phyloP scores from a whole-genome alignment of 2,888 invertebrate species.

The Lomographa bimaculata region DNA sequence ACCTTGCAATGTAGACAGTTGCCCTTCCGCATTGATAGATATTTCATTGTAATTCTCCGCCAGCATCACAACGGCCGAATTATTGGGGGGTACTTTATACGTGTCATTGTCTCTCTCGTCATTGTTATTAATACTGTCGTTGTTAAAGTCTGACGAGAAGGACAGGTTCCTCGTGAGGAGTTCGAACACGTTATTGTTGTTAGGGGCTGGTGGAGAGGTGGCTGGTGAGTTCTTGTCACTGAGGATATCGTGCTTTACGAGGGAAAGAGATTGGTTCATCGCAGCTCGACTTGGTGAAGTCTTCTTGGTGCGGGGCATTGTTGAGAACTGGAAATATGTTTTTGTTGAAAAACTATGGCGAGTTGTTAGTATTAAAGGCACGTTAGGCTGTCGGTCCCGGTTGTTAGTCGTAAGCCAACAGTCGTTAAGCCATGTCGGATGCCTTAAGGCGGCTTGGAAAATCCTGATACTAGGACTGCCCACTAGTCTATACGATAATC shows the following conservation, averaged over 20 bases:
- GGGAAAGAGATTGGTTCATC: constrained; percentile 67
- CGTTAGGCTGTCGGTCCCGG: no score
- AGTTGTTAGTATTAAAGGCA: no score
- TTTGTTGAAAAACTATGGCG: constrained; percentile 1
- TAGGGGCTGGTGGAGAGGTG: constrained; percentile 42
- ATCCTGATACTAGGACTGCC: no score
- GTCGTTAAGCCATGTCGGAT: no score
- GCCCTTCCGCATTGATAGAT: constrained; percentile 73
- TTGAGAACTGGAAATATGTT: constrained; percentile 80
- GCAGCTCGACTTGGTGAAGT: constrained; percentile 69
- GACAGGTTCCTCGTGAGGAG: constrained; percentile 74
- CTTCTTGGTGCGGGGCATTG: constrained; percentile 84
- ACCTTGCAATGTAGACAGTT: constrained; percentile 77
- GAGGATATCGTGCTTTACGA: constrained; percentile 73
- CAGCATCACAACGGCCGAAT: constrained; percentile 59
- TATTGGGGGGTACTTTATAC: constrained; percentile 75
- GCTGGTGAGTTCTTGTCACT: constrained; percentile 56
- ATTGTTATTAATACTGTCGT: constrained; percentile 79
- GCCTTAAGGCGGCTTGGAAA: no score
- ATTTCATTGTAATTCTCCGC: constrained; percentile 79
- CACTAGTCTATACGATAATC: no score
- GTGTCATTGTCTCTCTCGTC: constrained; percentile 63
- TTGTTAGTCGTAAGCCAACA: no score
- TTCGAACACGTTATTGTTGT: constrained; percentile 71
- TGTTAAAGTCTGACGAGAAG: constrained; percentile 76